These are phyloP conservation scores for Megalops atlanticus DNA, from an alignment of 2,113 vertebrate species.

Conservation along the genomic window DNA sequence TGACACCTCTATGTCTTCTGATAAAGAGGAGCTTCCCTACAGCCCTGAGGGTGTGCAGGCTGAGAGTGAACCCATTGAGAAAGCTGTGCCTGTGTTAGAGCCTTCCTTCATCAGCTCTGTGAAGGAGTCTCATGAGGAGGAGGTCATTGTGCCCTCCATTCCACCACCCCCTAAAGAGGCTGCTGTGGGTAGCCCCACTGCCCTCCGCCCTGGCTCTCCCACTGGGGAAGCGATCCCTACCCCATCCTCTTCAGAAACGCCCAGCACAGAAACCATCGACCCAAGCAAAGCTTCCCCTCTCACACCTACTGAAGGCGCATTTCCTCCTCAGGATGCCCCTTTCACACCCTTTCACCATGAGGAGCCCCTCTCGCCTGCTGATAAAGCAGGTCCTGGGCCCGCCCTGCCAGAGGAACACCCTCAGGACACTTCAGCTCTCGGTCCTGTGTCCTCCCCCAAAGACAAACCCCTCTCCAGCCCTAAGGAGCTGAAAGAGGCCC, in stretches of 20 bases:
- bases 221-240: neutral
- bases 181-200: constrained; percentile 48
- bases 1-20: constrained; percentile 28
- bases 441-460: neutral
- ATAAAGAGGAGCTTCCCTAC: neutral
- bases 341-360: constrained; percentile 30
- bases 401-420: constrained; percentile 42
- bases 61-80: constrained; percentile 47
- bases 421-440: constrained; percentile 39
- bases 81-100: constrained; percentile 48
- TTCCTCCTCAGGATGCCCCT: constrained; percentile 44
- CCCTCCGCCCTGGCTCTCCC: neutral
- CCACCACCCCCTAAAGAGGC: constrained; percentile 58
- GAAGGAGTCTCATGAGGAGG: constrained; percentile 21
- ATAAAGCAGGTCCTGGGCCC: constrained; percentile 22
- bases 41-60: neutral
- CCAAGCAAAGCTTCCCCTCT: neutral
- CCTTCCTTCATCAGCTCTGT: constrained; percentile 41
- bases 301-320: constrained; percentile 39
- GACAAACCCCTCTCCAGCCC: neutral
- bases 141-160: constrained; percentile 50
- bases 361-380: constrained; percentile 50
- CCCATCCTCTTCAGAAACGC: neutral
- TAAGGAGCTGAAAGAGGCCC: neutral
- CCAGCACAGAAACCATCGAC: neutral